Conservation (phyloP, 2,797 vertebrate genomes). For the Hypotaenidia okinawae region DNA sequence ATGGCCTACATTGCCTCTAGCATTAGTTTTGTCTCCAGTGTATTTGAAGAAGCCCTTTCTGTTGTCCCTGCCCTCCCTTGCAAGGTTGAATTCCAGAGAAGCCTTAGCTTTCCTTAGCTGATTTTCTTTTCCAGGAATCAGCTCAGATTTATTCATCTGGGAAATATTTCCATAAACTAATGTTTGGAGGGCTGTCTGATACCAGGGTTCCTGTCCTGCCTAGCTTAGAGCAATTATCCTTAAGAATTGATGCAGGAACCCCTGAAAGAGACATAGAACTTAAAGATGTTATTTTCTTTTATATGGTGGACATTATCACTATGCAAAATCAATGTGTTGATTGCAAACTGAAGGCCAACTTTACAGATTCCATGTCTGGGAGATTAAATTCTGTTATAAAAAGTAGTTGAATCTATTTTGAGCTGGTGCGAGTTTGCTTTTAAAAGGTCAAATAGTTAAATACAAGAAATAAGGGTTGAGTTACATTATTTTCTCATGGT, state of each 20-base stretch:
- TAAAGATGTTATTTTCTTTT: background rate
- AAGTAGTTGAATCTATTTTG: background rate
- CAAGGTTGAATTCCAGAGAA: no score
- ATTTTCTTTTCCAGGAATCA: background rate
- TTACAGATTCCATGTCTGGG: background rate
- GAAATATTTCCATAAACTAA: background rate
- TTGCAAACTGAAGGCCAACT: background rate
- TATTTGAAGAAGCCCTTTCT: no score
- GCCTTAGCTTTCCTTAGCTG: no score
- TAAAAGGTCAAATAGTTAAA: background rate
- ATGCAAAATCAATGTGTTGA: background rate
- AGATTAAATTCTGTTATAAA: background rate
- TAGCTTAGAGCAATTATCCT: background rate
- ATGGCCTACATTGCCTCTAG: no score
- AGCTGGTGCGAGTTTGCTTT: background rate
- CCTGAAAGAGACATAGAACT: background rate
- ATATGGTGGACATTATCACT: accelerated
- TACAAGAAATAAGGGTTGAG: background rate
- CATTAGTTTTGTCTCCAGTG: no score
- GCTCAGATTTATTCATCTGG: background rate
- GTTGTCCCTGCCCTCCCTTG: no score
- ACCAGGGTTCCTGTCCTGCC: background rate
- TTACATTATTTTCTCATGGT: background rate
- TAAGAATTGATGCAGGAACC: background rate
- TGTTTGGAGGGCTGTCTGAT: background rate